Conservation (phyloP, 1,140 invertebrate species). For the Mactra quadrangularis region DNA sequence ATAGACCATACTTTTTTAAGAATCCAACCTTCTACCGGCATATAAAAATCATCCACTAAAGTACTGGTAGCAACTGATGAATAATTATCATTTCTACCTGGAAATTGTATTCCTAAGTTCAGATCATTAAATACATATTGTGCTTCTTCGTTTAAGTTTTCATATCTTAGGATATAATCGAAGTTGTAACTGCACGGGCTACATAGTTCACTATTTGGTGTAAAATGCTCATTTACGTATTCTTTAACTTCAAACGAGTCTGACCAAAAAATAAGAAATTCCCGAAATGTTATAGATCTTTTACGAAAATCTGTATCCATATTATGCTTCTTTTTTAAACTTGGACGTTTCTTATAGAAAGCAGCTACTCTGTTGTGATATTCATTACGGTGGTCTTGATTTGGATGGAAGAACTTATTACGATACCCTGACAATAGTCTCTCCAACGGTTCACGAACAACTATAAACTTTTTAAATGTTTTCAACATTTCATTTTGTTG, state of each 20-base stretch:
- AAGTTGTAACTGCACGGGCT: constrained; percentile 22
- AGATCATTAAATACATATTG: constrained; percentile 37
- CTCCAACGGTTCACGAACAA: constrained; percentile 46
- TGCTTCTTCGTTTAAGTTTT: constrained; percentile 11
- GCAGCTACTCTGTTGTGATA: not conserved
- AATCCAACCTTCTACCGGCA: not conserved
- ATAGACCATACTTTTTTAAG: constrained; percentile 8
- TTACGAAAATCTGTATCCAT: not conserved
- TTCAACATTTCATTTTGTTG: not conserved
- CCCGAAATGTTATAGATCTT: constrained; percentile 14
- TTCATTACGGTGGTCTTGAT: not conserved
- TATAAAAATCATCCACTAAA: constrained; percentile 15
- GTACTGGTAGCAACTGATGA: not conserved
- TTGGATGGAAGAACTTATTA: constrained; percentile 50
- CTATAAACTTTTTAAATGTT: constrained; percentile 27
- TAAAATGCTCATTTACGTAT: constrained; percentile 51
- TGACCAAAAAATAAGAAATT: constrained; percentile 24
- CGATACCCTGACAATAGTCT: constrained; percentile 39
- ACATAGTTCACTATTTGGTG: constrained; percentile 4
- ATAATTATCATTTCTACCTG: constrained; percentile 38
- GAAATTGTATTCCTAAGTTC: constrained; percentile 29
- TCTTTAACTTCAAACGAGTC: constrained; percentile 11
- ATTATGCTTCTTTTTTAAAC: not conserved
- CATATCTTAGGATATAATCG: constrained; percentile 49
- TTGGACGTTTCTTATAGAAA: constrained; percentile 26